A percentile compares a stretch with the other conserved stretches of the same genome.
Evolutionary conservation across 2,113 vertebrate genomes (phyloP).

Genomic region (Poecilia latipinna): DNA sequence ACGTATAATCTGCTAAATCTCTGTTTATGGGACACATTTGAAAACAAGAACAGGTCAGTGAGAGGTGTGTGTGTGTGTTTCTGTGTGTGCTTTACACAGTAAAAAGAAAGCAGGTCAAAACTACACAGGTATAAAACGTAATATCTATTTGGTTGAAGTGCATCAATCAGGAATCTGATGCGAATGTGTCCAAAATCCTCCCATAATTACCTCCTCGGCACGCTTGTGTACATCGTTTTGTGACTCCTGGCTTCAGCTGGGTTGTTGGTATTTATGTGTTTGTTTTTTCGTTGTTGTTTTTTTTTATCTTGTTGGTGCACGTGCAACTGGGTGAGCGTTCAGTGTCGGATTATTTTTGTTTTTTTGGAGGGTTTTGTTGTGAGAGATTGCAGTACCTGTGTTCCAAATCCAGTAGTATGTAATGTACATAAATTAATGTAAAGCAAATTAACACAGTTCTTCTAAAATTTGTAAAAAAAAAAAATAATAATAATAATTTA

Average conservation of each 20-base stretch:
- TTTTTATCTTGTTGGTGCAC: conserved; percentile 26
- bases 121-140: conserved; percentile 6
- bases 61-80: conserved; percentile 2
- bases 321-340: conserved; percentile 36
- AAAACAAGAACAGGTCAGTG: conserved; percentile 30
- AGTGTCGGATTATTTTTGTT: conserved; percentile 44
- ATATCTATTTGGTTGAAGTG: not conserved
- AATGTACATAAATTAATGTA: conserved; percentile 82
- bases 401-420: conserved; percentile 68
- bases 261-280: conserved; percentile 56
- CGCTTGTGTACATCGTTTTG: conserved; percentile 61
- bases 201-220: conserved; percentile 68
- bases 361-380: conserved; percentile 16
- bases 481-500: no score
- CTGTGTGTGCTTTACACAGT: not conserved
- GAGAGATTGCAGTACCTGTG: conserved; percentile 65
- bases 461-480: conserved; percentile 79
- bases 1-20: conserved; percentile 39
- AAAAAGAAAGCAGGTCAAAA: conserved; percentile 17
- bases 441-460: conserved; percentile 72
- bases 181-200: conserved; percentile 70
- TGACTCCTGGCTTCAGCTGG: conserved; percentile 58
- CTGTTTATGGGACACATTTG: conserved; percentile 40
- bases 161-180: conserved; percentile 50
- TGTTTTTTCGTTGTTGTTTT: conserved; percentile 6